Evolutionary conservation across 2,888 invertebrate genomes (phyloP), one percentile per base, ranked within the genome.

Genomic region (Drosophila flavopinicola): DNA sequence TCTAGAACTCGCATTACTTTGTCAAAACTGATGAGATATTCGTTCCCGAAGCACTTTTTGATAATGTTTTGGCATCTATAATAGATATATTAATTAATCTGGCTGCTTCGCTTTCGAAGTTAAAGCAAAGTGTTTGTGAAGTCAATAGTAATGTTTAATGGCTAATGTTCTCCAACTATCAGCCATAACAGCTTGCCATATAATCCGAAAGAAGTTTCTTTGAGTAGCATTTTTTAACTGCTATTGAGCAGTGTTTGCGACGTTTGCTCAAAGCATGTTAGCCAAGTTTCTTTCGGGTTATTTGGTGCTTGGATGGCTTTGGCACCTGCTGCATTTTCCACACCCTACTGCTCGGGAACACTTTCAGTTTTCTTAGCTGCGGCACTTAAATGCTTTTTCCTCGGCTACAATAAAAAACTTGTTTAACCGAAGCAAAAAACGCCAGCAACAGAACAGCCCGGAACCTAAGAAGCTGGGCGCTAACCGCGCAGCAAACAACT

Each of bases 371-470:
- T 64, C 51, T 60, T 59, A 35, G 63, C 56, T 41, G 63, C 44
- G 58, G 45, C 58, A 63, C 49, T 73, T 65, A 57, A 77, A 63
- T 59, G 59, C 41, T 48, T 59, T 48, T 49, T 51, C 27, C 35
- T 17, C 41, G 35, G 42, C 38, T 42, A 30, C 37, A 53, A 39
- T 23, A 41, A 33, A 33, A 61, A 61, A 52, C 38, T 49, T 59
- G 65, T 15, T 54, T 5, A 32, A n/a, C 48, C n/a, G 32, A 48
- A 47, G 47, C 51, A 38, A 38, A 52, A 71, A 71, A 66, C 71
- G 79, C 66, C 83, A 79, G 42, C 32, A 76, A 79, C 83, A 79
- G 67, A 72, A 63, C 54, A 70, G 60, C 66, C 71, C 53, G 41
- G 57, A 66, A 54, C 47, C 47, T 57, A 23, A 45, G 67, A 66